These are phyloP conservation scores for Oscheius sp. DNA, from an alignment of 2,888 invertebrate genomes.

Conservation along the genomic window DNA sequence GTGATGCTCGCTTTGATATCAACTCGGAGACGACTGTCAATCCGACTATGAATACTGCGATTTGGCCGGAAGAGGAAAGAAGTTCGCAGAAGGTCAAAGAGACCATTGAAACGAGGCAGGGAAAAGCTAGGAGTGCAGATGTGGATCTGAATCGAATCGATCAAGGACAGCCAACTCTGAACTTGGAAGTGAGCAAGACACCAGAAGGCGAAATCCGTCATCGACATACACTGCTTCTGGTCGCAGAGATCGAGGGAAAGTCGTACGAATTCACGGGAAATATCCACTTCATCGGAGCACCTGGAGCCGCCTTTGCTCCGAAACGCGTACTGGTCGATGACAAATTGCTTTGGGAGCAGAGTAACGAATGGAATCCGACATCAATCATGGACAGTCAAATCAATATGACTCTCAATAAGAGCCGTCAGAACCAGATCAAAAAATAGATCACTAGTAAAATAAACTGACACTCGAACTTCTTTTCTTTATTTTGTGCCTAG, in stretches of 20 bases:
- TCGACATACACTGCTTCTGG: neutral
- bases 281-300: neutral
- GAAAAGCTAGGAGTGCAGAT: too few species aligned
- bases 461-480: neutral
- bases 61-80: too few species aligned
- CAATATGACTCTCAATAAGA: slow-evolving; percentile 7
- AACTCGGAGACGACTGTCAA: neutral
- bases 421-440: neutral
- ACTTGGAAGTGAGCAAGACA: neutral
- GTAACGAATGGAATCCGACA: slow-evolving; percentile 19
- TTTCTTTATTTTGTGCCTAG: too few species aligned
- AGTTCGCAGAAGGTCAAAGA: too few species aligned
- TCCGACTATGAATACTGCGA: too few species aligned
- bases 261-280: slow-evolving; percentile 4
- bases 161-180: neutral
- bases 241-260: slow-evolving; percentile 6
- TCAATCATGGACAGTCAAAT: slow-evolving; percentile 1
- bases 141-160: too few species aligned
- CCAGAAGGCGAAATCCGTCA: neutral
- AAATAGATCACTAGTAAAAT: neutral
- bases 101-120: too few species aligned
- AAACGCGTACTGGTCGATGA: slow-evolving; percentile 1
- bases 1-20: too few species aligned
- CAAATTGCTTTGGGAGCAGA: slow-evolving; percentile 11
- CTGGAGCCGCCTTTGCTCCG: neutral